phyloP scores from a whole-genome alignment of 1,140 invertebrate genomes.

The Drosophila pallidifrons region DNA sequence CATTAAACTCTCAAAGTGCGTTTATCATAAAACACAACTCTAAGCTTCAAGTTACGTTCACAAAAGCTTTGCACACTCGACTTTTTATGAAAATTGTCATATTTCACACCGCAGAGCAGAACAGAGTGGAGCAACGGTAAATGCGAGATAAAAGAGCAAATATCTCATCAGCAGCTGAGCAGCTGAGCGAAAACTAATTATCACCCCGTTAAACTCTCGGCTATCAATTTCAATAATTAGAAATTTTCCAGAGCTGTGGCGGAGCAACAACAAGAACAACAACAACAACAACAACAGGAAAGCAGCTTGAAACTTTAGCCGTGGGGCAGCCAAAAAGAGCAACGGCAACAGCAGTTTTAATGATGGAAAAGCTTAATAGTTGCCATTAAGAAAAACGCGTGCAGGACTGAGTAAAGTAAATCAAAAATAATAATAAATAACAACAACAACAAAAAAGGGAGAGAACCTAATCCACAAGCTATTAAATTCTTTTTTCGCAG shows the following conservation, averaged over 20 bases:
- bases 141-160: conserved; percentile 5
- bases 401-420: conserved; percentile 14
- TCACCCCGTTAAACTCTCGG: conserved; percentile 43
- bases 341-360: conserved; percentile 40
- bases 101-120: conserved; percentile 22
- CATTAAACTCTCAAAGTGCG: too few relatives aligned
- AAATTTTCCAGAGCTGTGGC: conserved; percentile 43
- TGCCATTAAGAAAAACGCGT: conserved; percentile 54
- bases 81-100: conserved; percentile 26
- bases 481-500: conserved; percentile 77
- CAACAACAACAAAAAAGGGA: conserved; percentile 14
- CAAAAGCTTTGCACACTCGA: conserved; percentile 3
- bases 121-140: not conserved
- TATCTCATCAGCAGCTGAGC: conserved; percentile 24
- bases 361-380: conserved; percentile 64
- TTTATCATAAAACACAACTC: too few relatives aligned
- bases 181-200: conserved; percentile 53
- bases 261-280: too few relatives aligned
- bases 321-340: not conserved
- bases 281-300: not conserved
- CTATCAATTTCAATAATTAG: conserved; percentile 73
- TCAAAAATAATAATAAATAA: conserved; percentile 14
- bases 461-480: conserved; percentile 49
- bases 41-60: too few relatives aligned
- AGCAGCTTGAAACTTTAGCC: conserved; percentile 47